Evolutionary conservation across 2,888 invertebrate genomes (phyloP).

Genomic region (Chrysotoxum bicinctum): DNA sequence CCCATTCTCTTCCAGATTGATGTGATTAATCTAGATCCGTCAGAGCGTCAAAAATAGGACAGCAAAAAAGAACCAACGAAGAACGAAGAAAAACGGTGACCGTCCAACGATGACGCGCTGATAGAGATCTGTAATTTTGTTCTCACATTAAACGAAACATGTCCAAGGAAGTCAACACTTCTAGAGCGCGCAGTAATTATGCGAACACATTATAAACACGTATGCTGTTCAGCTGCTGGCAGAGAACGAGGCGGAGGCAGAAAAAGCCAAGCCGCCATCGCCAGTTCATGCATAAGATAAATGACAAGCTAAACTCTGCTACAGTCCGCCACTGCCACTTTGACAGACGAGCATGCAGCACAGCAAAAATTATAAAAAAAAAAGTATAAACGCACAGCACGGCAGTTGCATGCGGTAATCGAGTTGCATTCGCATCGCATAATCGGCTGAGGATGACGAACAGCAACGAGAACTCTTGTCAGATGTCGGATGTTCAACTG

Average conservation of each 20-base stretch:
- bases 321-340: conserved; percentile 33
- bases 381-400: conserved; percentile 5
- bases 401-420: conserved; percentile 35
- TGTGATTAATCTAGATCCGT: conserved; percentile 66
- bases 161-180: conserved; percentile 59
- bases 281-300: conserved; percentile 61
- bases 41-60: conserved; percentile 22
- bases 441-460: conserved; percentile 42
- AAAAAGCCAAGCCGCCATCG: conserved; percentile 30
- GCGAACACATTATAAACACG: conserved; percentile 65
- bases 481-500: conserved; percentile 65
- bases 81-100: background rate
- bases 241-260: background rate
- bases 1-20: conserved; percentile 28
- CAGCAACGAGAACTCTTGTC: conserved; percentile 59
- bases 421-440: conserved; percentile 35
- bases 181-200: conserved; percentile 54
- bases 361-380: background rate
- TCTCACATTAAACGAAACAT: conserved; percentile 71
- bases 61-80: conserved; percentile 13
- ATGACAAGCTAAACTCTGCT: conserved; percentile 55
- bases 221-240: conserved; percentile 22
- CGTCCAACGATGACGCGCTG: conserved; percentile 64
- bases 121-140: conserved; percentile 70
- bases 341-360: conserved; percentile 57